Evolutionary conservation across 2,113 vertebrate species (phyloP), one percentile per base, ranked within the genome.

Genomic region (Leuciscus idus): DNA sequence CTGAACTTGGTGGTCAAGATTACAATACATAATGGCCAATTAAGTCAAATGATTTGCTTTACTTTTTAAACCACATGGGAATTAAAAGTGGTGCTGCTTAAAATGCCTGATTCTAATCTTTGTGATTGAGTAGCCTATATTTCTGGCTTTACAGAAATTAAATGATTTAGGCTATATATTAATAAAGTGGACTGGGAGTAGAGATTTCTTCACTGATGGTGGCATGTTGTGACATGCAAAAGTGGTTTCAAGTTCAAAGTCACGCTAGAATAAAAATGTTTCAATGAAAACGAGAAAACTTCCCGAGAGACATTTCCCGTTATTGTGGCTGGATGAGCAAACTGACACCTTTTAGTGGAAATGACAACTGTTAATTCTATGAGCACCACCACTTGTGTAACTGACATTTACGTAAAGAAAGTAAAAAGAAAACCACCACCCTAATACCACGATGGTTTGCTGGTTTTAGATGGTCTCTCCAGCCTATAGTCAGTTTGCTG

Each of bases 161-260:
- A 15, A 76, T 11, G 17, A 21, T 21, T 28, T 43, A 43, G 43
- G 43, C 43, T 55, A 33, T 4, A 30, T 8, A 30, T 43, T 6
- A 61, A 61, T 39, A 61, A 17, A 43, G 36, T 64, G n/a, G 23
- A 17, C 23, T 46, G 4, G 33, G 36, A 9, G 21, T 61, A 80
- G 3, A 62, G 33, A 13, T 10, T 4, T n/a, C 46, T 36, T 50
- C 23, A 30, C 36, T 28, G 72, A 33, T 55, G 76, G 3, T 43
- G 3, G 80, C 84, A 72, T 72, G 84, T 80, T 85, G 23, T 36
- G 48, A 59, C 84, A 59, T 70, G 75, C 13, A 64, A 57, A 33
- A 80, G 33, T 30, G 48, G 17, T 55, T 70, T 64, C 39, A 46
- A 64, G 79, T 85, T 85, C 33, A 79, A 79, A 85, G 46, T 68